Evolutionary conservation across 2,797 vertebrate species (phyloP).

Genomic region (Margarornis squamiger): DNA sequence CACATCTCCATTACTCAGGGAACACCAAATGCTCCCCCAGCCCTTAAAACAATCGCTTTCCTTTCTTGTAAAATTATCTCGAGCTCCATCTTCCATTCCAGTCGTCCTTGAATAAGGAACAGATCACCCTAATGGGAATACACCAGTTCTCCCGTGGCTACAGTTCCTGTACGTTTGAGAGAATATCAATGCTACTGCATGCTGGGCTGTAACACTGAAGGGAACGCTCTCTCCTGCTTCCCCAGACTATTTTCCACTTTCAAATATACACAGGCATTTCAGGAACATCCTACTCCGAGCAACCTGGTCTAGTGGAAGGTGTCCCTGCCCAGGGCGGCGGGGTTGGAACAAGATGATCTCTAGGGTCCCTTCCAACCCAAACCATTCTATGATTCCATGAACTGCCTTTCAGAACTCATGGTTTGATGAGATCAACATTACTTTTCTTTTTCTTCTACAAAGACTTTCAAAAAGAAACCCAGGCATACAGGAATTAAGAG

Average conservation of each 20-base stretch:
- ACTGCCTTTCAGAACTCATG: background rate
- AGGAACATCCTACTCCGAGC: background rate
- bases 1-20: slow-evolving; percentile 11
- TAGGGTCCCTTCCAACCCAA: background rate
- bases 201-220: background rate
- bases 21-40: background rate
- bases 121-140: background rate
- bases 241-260: background rate
- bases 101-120: background rate
- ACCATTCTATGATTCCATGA: background rate
- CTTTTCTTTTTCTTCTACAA: background rate
- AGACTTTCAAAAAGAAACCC: background rate
- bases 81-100: slow-evolving; percentile 5
- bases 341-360: background rate
- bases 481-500: background rate
- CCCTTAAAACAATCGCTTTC: background rate
- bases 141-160: background rate
- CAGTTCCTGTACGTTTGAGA: background rate
- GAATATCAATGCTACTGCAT: background rate
- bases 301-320: background rate
- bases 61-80: background rate
- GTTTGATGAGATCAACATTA: background rate
- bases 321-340: background rate
- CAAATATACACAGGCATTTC: background rate
- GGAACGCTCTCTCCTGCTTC: background rate